Conservation (phyloP, 2,888 invertebrate species). For the Polydrusus cervinus region DNA sequence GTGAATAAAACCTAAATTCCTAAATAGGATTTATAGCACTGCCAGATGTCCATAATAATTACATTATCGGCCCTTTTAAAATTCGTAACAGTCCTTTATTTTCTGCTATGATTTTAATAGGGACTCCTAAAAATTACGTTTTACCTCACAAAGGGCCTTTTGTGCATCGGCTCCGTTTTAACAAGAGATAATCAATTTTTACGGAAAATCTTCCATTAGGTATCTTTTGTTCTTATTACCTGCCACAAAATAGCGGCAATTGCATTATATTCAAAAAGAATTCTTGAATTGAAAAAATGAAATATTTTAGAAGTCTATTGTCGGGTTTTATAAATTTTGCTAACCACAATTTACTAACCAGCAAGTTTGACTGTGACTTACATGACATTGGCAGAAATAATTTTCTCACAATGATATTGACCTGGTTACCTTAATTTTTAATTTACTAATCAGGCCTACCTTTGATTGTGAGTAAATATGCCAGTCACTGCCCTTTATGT, state of each 20-base stretch:
- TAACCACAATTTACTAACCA: too few relatives aligned
- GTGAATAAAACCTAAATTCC: too few relatives aligned
- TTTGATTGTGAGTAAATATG: too few relatives aligned
- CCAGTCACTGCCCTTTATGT: too few relatives aligned
- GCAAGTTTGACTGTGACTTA: too few relatives aligned
- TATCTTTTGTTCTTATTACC: slow-evolving; percentile 11
- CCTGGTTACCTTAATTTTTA: too few relatives aligned
- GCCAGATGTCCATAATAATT: slow-evolving; percentile 4
- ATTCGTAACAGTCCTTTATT: slow-evolving; percentile 11
- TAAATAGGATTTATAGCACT: too few relatives aligned
- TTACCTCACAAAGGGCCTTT: slow-evolving; percentile 13
- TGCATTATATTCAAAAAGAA: background rate
- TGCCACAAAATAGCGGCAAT: background rate
- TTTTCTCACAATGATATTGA: too few relatives aligned
- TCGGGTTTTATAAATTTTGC: too few relatives aligned
- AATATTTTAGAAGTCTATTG: background rate
- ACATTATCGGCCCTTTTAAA: slow-evolving; percentile 3
- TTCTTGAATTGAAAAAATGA: background rate
- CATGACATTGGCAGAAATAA: too few relatives aligned
- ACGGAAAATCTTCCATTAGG: background rate
- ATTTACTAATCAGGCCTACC: too few relatives aligned
- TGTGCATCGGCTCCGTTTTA: slow-evolving; percentile 3
- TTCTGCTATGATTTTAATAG: background rate
- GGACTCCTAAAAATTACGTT: slow-evolving; percentile 16
- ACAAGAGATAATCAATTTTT: slow-evolving; percentile 17